Conservation (phyloP, 2,888 invertebrate species). For the Operophtera brumata region DNA sequence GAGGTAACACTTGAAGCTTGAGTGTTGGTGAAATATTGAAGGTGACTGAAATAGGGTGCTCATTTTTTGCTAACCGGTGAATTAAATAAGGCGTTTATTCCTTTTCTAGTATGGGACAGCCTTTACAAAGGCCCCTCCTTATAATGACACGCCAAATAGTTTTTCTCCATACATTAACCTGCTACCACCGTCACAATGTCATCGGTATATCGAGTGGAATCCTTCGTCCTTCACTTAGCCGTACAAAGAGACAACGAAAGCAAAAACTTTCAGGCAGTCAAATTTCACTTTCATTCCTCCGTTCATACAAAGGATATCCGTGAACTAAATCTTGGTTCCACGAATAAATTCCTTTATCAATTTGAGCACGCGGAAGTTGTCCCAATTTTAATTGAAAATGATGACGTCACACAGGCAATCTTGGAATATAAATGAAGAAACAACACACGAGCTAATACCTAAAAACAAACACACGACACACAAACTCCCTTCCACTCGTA, state of each 20-base stretch:
- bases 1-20: slow-evolving; percentile 4
- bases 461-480: slow-evolving; percentile 11
- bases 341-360: not conserved
- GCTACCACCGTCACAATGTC: too few species aligned
- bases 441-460: slow-evolving; percentile 13
- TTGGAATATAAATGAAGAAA: slow-evolving; percentile 13
- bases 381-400: slow-evolving; percentile 16
- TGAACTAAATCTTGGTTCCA: not conserved
- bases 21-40: slow-evolving; percentile 1
- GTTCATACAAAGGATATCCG: not conserved
- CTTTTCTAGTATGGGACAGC: too few species aligned
- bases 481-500: not conserved
- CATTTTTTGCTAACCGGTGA: not conserved
- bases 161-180: too few species aligned
- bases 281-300: too few species aligned
- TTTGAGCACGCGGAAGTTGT: not conserved
- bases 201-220: too few species aligned
- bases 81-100: too few species aligned
- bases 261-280: too few species aligned
- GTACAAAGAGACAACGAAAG: too few species aligned
- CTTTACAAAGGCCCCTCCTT: too few species aligned
- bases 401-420: slow-evolving; percentile 12
- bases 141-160: too few species aligned
- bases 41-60: not conserved
- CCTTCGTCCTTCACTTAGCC: too few species aligned